Evolutionary conservation across 1,140 invertebrate genomes (phyloP), one percentile per base, ranked within the genome.

Genomic region (Melipona quadrifasciata): DNA sequence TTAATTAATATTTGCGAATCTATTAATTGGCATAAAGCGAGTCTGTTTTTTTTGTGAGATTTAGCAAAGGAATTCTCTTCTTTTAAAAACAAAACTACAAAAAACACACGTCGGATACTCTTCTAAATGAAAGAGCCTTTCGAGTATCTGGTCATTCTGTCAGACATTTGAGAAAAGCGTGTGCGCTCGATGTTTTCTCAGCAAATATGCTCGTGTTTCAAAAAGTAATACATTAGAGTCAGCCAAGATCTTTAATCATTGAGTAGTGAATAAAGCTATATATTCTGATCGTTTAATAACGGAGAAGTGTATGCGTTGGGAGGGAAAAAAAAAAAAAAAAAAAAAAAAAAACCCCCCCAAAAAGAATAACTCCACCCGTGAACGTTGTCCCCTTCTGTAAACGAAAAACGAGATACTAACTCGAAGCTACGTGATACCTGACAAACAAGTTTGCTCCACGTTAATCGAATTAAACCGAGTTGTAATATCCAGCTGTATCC

Each of bases 381-480:
- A 58, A 65, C 51, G n/a, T n/a, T 57, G 57, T 61, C 47, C 72
- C 86, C 55, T 57, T 84, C 73, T 78, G 82, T 61, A 85, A 85
- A 85, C 78, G 74, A 31, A 24, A 79, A 73, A 73, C 79, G 83
- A 85, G 72, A 85, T 85, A 39, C 34, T 39, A 88, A 85, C 80
- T 70, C 81, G 76, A 51, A 68, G 87, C 73, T 81, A 88, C 65
- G 61, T 53, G 86, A 88, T 76, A 89, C 78, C 74, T n/a, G 31
- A 68, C 75, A 88, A 89, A 85, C 83, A 88, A 55, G 71, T 84
- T 79, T 57, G 51, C 72, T 71, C 67, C 61, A 64, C 65, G 82
- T 89, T 89, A 89, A 89, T 89, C 86, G 68, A 89, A 89, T 89
- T 89, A 85, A 61, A 88, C 81, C 8, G 55, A 53, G 55, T 76